Percentiles rank a stretch among this genome's conserved stretches.
Evolutionary conservation across 1,140 invertebrate genomes (phyloP).

Genomic region (Platyscapa corneri): DNA sequence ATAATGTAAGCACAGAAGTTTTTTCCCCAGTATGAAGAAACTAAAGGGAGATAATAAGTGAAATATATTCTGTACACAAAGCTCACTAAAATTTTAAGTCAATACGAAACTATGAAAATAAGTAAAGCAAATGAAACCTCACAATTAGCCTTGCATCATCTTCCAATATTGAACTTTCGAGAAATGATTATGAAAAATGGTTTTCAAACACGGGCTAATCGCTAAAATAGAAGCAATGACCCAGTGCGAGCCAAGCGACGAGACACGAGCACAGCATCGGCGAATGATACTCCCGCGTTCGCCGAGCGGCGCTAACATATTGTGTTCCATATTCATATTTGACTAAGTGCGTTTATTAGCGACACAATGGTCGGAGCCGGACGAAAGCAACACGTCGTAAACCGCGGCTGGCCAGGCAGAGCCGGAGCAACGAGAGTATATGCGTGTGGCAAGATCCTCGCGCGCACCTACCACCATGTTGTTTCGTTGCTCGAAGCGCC

Average conservation of each 20-base stretch:
- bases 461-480: not conserved
- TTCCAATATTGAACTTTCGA: not conserved
- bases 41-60: not conserved
- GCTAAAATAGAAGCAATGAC: not conserved
- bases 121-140: not conserved
- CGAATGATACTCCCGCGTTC: not conserved
- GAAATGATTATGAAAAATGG: not conserved
- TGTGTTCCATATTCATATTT: slow-evolving; percentile 67
- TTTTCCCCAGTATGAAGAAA: not conserved
- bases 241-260: not conserved
- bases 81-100: slow-evolving; percentile 3
- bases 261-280: not conserved
- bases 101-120: not conserved
- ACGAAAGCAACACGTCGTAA: slow-evolving; percentile 67
- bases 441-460: not conserved
- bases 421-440: not conserved
- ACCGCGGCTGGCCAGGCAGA: slow-evolving; percentile 50
- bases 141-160: not conserved
- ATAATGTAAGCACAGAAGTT: not conserved
- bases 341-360: slow-evolving; percentile 69
- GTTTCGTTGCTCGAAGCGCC: slow-evolving; percentile 25
- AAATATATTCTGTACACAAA: slow-evolving; percentile 19
- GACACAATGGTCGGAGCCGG: slow-evolving; percentile 61
- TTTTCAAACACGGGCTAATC: too few relatives aligned
- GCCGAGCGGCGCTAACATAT: slow-evolving; percentile 52